Evolutionary conservation across 2,888 invertebrate species (phyloP).

Genomic region (Drosophila leonis): DNA sequence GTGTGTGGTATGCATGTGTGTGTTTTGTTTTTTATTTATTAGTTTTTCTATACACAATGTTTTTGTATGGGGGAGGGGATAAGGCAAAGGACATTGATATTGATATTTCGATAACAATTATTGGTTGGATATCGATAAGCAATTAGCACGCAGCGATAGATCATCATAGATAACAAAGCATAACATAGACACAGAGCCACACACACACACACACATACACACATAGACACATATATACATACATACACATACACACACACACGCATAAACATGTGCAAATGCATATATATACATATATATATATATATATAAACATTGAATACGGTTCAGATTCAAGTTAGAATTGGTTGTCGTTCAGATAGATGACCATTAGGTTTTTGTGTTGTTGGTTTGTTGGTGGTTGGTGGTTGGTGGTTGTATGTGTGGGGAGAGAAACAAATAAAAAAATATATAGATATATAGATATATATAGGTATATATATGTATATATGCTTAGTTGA

Average conservation of each 20-base stretch:
- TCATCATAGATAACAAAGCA: conserved; percentile 15
- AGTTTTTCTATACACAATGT: conserved; percentile 71
- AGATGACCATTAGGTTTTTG: conserved; percentile 60
- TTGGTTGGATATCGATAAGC: conserved; percentile 23
- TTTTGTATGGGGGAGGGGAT: conserved; percentile 21
- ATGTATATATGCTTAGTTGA: conserved; percentile 74
- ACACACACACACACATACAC: conserved; percentile 8
- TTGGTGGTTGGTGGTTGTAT: conserved; percentile 57
- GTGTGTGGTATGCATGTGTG: conserved; percentile 43
- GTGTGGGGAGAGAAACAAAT: conserved; percentile 79
- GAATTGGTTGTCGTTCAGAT: conserved; percentile 60
- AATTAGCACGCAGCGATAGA: conserved; percentile 17
- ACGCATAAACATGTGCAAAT: conserved; percentile 9
- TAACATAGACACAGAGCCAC: conserved; percentile 21
- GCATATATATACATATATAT: conserved; percentile 23
- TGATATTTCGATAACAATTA: conserved; percentile 21
- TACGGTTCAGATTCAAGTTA: conserved; percentile 47
- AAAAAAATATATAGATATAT: conserved; percentile 56
- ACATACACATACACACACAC: not conserved
- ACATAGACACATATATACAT: conserved; percentile 18
- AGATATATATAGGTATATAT: conserved; percentile 42
- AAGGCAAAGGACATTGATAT: conserved; percentile 12
- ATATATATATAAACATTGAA: conserved; percentile 36
- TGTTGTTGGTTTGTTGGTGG: conserved; percentile 47
- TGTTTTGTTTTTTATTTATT: conserved; percentile 53